phyloP scores from a whole-genome alignment of 2,888 invertebrate genomes.

The Griposia aprilina region DNA sequence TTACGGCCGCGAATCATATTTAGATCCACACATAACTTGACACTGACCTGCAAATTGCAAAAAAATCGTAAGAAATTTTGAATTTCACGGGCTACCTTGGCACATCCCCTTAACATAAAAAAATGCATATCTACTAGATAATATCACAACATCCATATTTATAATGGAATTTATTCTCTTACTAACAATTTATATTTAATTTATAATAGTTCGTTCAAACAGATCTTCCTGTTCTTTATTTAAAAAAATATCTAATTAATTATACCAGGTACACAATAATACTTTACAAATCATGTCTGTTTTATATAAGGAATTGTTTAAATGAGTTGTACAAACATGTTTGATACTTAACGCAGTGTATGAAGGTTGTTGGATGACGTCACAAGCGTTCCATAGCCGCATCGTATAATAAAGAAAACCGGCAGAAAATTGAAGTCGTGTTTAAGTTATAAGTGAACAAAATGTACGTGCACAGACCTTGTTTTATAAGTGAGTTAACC shows the following conservation, averaged over 20 bases:
- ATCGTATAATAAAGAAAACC: constrained; percentile 63
- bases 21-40: too few species aligned
- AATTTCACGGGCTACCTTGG: too few species aligned
- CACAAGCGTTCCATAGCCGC: constrained; percentile 39
- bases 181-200: not conserved
- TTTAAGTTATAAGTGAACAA: constrained; percentile 60
- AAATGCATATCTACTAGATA: too few species aligned
- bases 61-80: too few species aligned
- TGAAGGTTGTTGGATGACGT: constrained; percentile 45
- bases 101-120: too few species aligned
- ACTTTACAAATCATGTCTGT: constrained; percentile 13
- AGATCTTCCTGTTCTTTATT: not conserved
- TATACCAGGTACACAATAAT: constrained; percentile 12
- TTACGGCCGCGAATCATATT: too few species aligned
- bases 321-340: constrained; percentile 46
- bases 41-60: too few species aligned
- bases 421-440: constrained; percentile 57
- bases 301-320: constrained; percentile 37
- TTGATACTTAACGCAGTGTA: constrained; percentile 43
- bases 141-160: not conserved
- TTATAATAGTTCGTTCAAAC: not conserved
- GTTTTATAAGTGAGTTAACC: constrained; percentile 52
- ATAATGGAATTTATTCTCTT: not conserved
- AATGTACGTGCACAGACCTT: constrained; percentile 50
- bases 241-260: not conserved